Conservation (phyloP, 2,113 vertebrate species). For the Diphyllodes magnificus region DNA sequence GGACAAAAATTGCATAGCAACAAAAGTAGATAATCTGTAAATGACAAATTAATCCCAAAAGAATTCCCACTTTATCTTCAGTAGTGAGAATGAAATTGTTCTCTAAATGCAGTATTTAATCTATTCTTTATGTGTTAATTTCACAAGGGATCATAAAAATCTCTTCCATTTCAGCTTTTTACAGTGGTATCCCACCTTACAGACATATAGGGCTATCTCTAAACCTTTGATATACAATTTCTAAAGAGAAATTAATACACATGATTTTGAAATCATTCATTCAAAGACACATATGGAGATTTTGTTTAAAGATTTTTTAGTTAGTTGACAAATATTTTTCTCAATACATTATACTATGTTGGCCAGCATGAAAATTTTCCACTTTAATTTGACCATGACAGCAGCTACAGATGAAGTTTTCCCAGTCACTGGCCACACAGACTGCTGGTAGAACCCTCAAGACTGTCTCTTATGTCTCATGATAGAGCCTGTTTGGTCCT, state of each 20-base stretch:
- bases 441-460: background rate
- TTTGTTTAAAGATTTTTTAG: background rate
- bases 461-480: rapidly evolving
- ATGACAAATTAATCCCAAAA: background rate
- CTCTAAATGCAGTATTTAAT: background rate
- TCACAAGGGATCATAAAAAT: background rate
- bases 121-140: background rate
- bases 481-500: rapidly evolving
- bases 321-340: background rate
- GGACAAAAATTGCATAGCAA: background rate
- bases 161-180: background rate
- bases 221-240: background rate
- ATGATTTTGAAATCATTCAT: background rate
- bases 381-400: background rate
- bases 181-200: background rate
- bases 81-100: constrained; percentile 1
- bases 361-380: background rate
- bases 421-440: rapidly evolving
- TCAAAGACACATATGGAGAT: background rate
- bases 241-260: background rate
- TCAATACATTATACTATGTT: background rate
- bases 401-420: background rate
- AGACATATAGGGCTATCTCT: background rate
- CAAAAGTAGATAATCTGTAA: background rate
- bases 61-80: background rate